phyloP scores from a whole-genome alignment of 1,140 invertebrate genomes.

The Papilio xuthus region DNA sequence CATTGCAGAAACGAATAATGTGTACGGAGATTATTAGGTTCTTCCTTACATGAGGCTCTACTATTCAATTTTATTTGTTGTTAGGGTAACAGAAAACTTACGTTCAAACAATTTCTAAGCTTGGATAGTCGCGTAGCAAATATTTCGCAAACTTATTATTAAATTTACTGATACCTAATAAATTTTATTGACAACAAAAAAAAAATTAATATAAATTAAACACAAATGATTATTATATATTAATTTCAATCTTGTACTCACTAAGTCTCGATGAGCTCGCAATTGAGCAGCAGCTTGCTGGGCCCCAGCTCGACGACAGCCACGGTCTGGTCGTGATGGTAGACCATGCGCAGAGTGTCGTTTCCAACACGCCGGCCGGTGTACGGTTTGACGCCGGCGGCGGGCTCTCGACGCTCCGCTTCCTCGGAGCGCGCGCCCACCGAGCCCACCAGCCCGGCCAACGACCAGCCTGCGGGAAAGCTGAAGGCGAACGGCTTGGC shows the following conservation, averaged over 20 bases:
- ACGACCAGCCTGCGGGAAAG: conserved; percentile 76
- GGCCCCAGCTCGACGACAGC: conserved; percentile 88
- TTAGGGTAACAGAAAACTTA: neutral
- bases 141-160: neutral
- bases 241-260: conserved; percentile 67
- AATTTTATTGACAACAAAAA: neutral
- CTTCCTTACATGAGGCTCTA: neutral
- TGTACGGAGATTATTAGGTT: too few relatives aligned
- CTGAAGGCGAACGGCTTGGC: conserved; percentile 80
- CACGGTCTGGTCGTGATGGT: conserved; percentile 90
- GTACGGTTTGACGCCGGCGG: conserved; percentile 79
- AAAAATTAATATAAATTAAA: neutral
- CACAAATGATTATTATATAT: neutral
- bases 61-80: neutral
- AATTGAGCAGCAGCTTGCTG: conserved; percentile 86
- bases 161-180: neutral
- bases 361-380: conserved; percentile 83
- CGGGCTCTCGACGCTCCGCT: conserved; percentile 58
- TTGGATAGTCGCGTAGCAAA: neutral
- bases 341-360: conserved; percentile 86
- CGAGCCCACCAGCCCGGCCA: conserved; percentile 68
- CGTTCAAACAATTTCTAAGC: neutral
- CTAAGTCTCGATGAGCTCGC: conserved; percentile 93
- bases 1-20: neutral
- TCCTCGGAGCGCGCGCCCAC: conserved; percentile 63